Percentiles rank a stretch among this genome's conserved stretches.
Conservation (phyloP, 1,140 invertebrate genomes). For the Adoxophyes honmai region DNA sequence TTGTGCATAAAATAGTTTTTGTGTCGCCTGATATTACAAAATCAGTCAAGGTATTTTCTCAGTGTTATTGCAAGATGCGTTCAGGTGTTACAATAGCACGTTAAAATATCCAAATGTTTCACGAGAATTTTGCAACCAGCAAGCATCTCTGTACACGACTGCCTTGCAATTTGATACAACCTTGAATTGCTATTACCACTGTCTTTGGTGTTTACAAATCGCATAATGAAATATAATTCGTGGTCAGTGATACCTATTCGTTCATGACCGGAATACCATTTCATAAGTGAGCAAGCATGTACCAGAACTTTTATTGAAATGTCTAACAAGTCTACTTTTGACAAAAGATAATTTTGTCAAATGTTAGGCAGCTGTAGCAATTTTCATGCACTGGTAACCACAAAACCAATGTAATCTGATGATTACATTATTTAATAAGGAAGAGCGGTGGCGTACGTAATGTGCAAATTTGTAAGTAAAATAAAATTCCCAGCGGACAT, state of each 20-base stretch:
- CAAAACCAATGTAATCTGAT: background rate
- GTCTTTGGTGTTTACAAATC: no score
- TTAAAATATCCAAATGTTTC: background rate
- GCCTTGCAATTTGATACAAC: background rate
- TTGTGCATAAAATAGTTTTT: background rate
- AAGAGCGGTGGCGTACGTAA: conserved; percentile 1
- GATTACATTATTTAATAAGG: conserved; percentile 3
- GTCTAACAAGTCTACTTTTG: no score
- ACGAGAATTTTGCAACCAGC: conserved; percentile 2
- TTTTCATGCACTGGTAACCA: conserved; percentile 5
- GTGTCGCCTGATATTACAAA: background rate
- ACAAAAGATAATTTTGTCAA: conserved; percentile 1
- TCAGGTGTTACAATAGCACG: background rate
- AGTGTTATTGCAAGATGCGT: background rate
- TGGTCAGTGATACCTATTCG: no score
- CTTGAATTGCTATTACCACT: background rate
- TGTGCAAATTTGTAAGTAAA: conserved; percentile 3
- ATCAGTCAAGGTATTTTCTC: background rate
- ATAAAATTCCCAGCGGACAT: background rate
- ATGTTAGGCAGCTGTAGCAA: background rate
- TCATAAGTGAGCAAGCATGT: no score
- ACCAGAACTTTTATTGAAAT: no score
- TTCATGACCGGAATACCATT: no score
- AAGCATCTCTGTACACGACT: conserved; percentile 1
- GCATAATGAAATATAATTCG: no score